A percentile compares a stretch with the other conserved stretches of the same genome.
Conservation (phyloP, 2,797 vertebrate species). For the Acanthopagrus latus region DNA sequence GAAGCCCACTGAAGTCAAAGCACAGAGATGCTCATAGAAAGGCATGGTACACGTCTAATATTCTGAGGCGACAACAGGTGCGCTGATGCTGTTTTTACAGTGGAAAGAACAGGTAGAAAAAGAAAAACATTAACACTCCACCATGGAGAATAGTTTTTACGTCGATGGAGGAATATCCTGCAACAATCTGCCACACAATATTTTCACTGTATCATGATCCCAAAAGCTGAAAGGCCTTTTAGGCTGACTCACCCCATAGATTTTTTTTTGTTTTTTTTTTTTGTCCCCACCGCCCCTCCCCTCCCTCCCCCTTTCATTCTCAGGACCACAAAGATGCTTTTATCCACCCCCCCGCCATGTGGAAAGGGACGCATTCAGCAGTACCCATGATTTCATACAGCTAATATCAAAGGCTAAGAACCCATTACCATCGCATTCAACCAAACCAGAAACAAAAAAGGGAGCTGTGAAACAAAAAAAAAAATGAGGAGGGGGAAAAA, state of each 20-base stretch:
- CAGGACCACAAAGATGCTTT: conserved; percentile 75
- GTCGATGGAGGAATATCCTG: conserved; percentile 64
- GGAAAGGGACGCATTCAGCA: conserved; percentile 83
- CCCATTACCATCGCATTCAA: conserved; percentile 73
- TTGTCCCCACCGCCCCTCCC: conserved; percentile 52
- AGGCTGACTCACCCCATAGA: conserved; percentile 65
- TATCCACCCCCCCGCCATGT: conserved; percentile 55
- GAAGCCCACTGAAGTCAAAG: conserved; percentile 46
- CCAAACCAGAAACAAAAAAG: conserved; percentile 82
- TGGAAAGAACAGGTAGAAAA: conserved; percentile 56
- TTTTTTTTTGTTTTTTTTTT: conserved; percentile 17
- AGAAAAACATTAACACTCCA: conserved; percentile 55
- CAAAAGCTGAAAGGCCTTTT: conserved; percentile 60
- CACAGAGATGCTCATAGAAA: conserved; percentile 54
- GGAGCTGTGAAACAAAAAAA: conserved; percentile 77
- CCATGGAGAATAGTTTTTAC: conserved; percentile 65
- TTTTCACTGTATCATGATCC: conserved; percentile 61
- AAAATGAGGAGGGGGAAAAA: conserved; percentile 62
- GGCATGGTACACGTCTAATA: conserved; percentile 62
- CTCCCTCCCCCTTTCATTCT: conserved; percentile 43
- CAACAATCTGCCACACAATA: conserved; percentile 66
- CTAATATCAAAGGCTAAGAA: conserved; percentile 88
- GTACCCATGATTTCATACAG: conserved; percentile 85
- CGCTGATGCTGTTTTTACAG: conserved; percentile 62
- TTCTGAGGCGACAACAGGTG: conserved; percentile 62